A percentile compares a stretch with the other conserved stretches of the same genome.
These are phyloP conservation scores for Rhynchotus rufescens DNA, from an alignment of 2,797 vertebrate species.

Conservation along the genomic window DNA sequence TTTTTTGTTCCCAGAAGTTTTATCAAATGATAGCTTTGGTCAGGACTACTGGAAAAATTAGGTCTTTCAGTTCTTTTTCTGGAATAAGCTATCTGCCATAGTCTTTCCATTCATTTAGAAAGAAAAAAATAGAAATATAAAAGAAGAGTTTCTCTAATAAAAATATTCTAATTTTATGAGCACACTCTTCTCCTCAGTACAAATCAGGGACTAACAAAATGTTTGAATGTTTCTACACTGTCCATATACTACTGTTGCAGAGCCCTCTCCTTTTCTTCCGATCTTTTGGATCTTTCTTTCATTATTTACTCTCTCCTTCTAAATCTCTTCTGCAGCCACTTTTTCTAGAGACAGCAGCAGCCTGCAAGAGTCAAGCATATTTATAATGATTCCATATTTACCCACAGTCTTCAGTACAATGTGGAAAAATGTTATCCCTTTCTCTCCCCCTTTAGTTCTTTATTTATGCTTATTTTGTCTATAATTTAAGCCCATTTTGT, in stretches of 20 bases:
- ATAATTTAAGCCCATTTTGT: not conserved
- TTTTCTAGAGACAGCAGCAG: not conserved
- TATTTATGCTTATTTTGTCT: not conserved
- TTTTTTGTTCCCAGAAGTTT: not conserved
- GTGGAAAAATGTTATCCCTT: not conserved
- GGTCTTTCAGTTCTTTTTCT: not conserved
- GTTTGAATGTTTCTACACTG: not conserved
- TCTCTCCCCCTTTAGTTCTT: not conserved
- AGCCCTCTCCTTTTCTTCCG: not conserved
- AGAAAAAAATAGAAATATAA: not conserved
- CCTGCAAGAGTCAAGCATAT: conserved; percentile 25
- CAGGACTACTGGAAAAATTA: not conserved
- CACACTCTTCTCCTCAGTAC: not conserved
- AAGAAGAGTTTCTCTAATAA: not conserved
- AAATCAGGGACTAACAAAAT: not conserved
- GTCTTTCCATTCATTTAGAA: not conserved
- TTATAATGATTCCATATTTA: conserved; percentile 51
- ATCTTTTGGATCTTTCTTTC: not conserved
- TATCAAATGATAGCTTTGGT: not conserved
- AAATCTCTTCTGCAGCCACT: conserved; percentile 21
- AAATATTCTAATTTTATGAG: not conserved
- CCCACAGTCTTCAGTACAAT: not conserved
- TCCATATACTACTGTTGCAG: not conserved
- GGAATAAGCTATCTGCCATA: not conserved
- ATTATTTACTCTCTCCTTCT: conserved; percentile 35